Base-by-base conservation (phyloP, 2,113 vertebrate genomes). In the Catharus minimus region DNA sequence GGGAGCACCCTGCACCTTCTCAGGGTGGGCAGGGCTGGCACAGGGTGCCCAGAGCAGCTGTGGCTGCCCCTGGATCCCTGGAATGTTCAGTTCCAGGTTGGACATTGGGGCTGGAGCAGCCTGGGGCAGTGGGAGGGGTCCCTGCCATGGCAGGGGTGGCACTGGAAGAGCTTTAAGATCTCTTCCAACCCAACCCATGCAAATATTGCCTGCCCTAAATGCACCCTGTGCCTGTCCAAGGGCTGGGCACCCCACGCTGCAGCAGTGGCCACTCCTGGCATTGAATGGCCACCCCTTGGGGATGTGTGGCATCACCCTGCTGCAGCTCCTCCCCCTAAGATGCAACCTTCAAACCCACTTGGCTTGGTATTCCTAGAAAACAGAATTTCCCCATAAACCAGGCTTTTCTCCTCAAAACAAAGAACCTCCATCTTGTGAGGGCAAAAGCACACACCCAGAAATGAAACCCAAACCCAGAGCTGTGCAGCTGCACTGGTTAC, bases 401-500 rank as follows among this genome's bases (percentile, higher is more conserved):
- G 1, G 14, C 0, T 2, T 44, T 38, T 33, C 14, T 17, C 30
- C 49, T 57, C 52, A 33, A 26, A 5, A 7, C 32, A 18, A 47
- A 60, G 43, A 43, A 1, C 11, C 3, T 10, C 7, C 0, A 0
- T 4, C 10, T 38, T 10, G 15, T 21, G 47, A 26, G 43, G 61
- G n/a, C 50, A 39, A 13, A n/a, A 83, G 5, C 23, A 7, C n/a
- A 8, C 14, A 12, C 4, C 44, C 57, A 21, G 16, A 28, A 64
- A 0, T 0, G 0, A 27, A 14, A 2, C 4, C 13, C 61, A 36
- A 15, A 20, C 24, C 24, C 3, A 0, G 33, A 72, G 26, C 21
- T 77, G 15, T 60, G 9, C 8, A 47, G 41, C 39, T 55, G 49
- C 33, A 8, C 33, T 44, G 9, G 1, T 9, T 7, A 4, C 0